Evolutionary conservation across 2,797 vertebrate genomes (phyloP).

Genomic region (Uromys caudimaculatus): DNA sequence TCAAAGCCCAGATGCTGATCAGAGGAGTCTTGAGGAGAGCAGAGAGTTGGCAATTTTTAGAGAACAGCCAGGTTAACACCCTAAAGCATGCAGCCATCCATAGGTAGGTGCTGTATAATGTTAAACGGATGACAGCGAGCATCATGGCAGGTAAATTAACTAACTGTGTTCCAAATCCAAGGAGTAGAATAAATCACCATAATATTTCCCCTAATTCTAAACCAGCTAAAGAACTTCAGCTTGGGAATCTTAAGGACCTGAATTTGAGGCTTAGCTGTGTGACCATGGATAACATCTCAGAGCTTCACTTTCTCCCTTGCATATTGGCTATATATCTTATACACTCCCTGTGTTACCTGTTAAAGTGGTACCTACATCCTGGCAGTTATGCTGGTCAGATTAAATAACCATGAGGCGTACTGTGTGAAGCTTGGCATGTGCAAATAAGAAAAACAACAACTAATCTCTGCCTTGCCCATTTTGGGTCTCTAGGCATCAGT

Average conservation of each 20-base stretch:
- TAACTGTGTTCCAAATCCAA: not conserved
- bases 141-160: not conserved
- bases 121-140: not conserved
- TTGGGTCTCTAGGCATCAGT: not conserved
- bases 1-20: constrained; percentile 11
- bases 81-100: not conserved
- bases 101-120: not conserved
- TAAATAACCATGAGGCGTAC: not conserved
- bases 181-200: not conserved
- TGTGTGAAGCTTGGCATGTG: not conserved
- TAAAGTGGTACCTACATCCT: not conserved
- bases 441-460: constrained; percentile 37
- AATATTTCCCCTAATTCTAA: not conserved
- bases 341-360: not conserved
- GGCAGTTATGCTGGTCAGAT: not conserved
- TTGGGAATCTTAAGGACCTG: not conserved
- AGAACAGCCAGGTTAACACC: not conserved
- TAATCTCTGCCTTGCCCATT: not conserved
- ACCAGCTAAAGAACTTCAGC: not conserved
- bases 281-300: not conserved
- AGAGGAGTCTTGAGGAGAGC: not conserved
- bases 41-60: not conserved
- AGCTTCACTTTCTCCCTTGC: not conserved
- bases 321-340: not conserved
- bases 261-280: not conserved